Evolutionary conservation across 2,888 invertebrate genomes (phyloP).

Genomic region (Hemithea aestivaria): DNA sequence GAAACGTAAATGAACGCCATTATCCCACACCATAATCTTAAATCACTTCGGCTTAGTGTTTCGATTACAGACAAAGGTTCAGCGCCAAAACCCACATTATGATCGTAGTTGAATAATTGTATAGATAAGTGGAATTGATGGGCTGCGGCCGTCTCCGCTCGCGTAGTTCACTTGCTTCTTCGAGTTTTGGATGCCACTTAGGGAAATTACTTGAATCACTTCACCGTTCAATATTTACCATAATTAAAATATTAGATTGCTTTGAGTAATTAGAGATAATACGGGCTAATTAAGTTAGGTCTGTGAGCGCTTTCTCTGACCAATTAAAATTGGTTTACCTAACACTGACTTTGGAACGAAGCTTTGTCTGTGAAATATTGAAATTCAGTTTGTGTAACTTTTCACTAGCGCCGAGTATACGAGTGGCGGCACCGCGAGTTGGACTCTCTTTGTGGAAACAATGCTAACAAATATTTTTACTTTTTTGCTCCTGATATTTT

Average conservation of each 20-base stretch:
- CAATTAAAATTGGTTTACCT: too few species aligned
- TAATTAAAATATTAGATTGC: conserved; percentile 13
- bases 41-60: conserved; percentile 76
- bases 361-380: neutral
- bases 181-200: conserved; percentile 12
- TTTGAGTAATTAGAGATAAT: conserved; percentile 1
- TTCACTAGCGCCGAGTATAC: too few species aligned
- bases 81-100: conserved; percentile 72
- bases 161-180: conserved; percentile 19
- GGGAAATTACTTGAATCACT: conserved; percentile 15
- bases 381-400: too few species aligned
- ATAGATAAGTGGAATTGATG: conserved; percentile 72
- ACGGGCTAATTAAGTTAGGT: conserved; percentile 2
- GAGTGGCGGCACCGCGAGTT: too few species aligned
- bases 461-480: too few species aligned
- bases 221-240: conserved; percentile 9
- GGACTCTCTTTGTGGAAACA: too few species aligned
- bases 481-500: too few species aligned
- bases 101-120: conserved; percentile 75
- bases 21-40: conserved; percentile 77
- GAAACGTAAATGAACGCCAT: conserved; percentile 69
- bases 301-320: conserved; percentile 2
- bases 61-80: conserved; percentile 77
- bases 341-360: neutral
- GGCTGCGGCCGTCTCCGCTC: conserved; percentile 35